A percentile compares a stretch with the other conserved stretches of the same genome.
Evolutionary conservation across 2,888 invertebrate genomes (phyloP).

Genomic region (Baccha elongata): DNA sequence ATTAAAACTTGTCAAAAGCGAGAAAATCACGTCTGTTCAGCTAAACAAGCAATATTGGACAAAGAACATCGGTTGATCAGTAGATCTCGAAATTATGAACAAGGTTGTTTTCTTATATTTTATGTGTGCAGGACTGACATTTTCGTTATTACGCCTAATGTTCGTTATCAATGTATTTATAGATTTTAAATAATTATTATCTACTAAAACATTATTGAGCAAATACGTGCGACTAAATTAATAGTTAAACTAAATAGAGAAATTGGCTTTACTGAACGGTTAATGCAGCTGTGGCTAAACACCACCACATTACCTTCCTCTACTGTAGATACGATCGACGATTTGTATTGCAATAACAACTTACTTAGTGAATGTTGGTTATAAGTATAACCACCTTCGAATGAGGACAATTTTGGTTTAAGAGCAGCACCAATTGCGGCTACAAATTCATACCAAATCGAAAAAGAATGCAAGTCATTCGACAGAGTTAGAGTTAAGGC

Average conservation of each 20-base stretch:
- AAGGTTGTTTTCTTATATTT: too few relatives aligned
- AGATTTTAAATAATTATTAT: too few relatives aligned
- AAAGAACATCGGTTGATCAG: too few relatives aligned
- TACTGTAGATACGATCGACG: constrained; percentile 21
- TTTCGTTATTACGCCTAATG: too few relatives aligned
- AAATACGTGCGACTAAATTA: neutral
- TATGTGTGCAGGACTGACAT: too few relatives aligned
- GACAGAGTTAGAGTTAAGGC: constrained; percentile 9
- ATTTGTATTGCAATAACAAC: constrained; percentile 62
- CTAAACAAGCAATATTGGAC: too few relatives aligned
- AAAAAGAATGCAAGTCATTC: constrained; percentile 46
- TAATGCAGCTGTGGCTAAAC: constrained; percentile 16
- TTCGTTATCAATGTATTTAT: too few relatives aligned
- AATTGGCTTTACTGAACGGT: constrained; percentile 52
- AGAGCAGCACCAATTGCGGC: constrained; percentile 12
- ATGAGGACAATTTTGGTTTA: constrained; percentile 3
- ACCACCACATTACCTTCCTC: neutral
- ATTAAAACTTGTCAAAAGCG: neutral
- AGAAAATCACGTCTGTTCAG: too few relatives aligned
- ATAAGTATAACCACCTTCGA: neutral
- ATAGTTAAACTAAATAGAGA: neutral
- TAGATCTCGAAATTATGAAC: too few relatives aligned
- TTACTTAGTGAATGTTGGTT: constrained; percentile 40
- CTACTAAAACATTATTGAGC: neutral
- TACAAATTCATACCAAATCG: constrained; percentile 38